Evolutionary conservation across 2,797 vertebrate species (phyloP).

Genomic region (Apogon hyalosoma): DNA sequence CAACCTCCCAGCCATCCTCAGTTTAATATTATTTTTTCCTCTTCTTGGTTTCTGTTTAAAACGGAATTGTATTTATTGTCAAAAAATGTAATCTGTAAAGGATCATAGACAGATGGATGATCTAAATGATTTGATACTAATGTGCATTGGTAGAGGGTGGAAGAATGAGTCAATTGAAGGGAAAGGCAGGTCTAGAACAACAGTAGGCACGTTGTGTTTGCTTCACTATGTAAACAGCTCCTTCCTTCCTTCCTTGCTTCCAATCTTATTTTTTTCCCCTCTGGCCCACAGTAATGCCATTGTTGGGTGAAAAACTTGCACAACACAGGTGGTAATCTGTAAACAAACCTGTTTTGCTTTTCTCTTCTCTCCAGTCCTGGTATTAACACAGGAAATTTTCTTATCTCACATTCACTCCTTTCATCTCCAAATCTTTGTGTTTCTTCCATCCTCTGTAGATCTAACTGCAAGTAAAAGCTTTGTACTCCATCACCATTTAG

Average conservation of each 20-base stretch:
- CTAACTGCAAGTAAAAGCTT: constrained; percentile 4
- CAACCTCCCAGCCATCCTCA: not conserved
- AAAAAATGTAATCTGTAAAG: too few species aligned
- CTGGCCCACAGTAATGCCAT: constrained; percentile 22
- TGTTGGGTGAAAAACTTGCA: constrained; percentile 31
- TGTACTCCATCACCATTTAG: constrained; percentile 31
- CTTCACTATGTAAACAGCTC: constrained; percentile 36
- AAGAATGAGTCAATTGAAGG: constrained; percentile 4
- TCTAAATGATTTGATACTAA: not conserved
- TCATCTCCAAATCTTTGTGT: constrained; percentile 51
- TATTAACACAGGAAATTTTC: constrained; percentile 18
- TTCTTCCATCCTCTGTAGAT: constrained; percentile 25
- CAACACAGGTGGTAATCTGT: constrained; percentile 37
- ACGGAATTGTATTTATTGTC: too few species aligned
- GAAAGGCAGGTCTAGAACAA: constrained; percentile 23
- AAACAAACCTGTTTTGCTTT: constrained; percentile 42
- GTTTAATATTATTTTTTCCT: not conserved
- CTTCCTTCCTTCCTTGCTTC: constrained; percentile 35
- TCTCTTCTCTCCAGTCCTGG: constrained; percentile 27
- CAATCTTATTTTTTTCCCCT: constrained; percentile 4
- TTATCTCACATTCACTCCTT: constrained; percentile 30
- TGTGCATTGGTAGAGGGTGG: constrained; percentile 1
- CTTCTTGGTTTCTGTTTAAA: not conserved
- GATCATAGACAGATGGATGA: too few species aligned
- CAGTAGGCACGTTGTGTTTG: constrained; percentile 31